Percentiles rank a stretch among this genome's conserved stretches.
Conservation (phyloP, 2,888 invertebrate genomes). For the Leucania comma region DNA sequence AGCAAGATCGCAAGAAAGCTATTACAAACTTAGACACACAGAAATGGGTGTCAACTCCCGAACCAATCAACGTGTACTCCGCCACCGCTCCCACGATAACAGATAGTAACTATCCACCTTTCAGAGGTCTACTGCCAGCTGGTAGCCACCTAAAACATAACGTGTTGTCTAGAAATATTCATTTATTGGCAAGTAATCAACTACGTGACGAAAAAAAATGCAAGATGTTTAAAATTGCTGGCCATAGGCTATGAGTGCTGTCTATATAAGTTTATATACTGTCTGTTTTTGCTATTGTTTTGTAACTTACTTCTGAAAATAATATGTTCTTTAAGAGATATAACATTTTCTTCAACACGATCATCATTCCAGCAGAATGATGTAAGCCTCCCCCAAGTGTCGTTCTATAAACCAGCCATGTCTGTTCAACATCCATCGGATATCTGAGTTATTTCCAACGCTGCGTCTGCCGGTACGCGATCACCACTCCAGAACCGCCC, state of each 20-base stretch:
- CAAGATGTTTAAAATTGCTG: slow-evolving; percentile 85
- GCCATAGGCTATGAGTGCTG: slow-evolving; percentile 77
- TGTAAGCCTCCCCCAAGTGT: neutral
- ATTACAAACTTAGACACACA: slow-evolving; percentile 74
- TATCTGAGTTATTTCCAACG: neutral
- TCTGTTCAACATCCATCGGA: neutral
- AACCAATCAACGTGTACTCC: slow-evolving; percentile 60
- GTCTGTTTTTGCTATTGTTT: slow-evolving; percentile 33
- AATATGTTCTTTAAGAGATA: neutral
- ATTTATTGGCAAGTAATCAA: slow-evolving; percentile 70
- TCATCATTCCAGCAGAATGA: neutral
- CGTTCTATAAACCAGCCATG: neutral
- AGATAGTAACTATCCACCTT: slow-evolving; percentile 52
- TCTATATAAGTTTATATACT: slow-evolving; percentile 23
- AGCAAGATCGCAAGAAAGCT: slow-evolving; percentile 75
- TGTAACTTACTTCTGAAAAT: slow-evolving; percentile 15
- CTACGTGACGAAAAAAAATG: slow-evolving; percentile 77
- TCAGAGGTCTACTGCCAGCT: slow-evolving; percentile 52
- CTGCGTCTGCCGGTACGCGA: neutral
- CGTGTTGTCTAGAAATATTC: slow-evolving; percentile 69
- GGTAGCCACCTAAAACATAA: slow-evolving; percentile 60
- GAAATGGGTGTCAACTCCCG: slow-evolving; percentile 65
- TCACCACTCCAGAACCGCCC: neutral
- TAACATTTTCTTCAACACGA: neutral
- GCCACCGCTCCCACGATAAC: slow-evolving; percentile 48